These are phyloP conservation scores for Microtus montanus DNA, from an alignment of 2,113 vertebrate genomes.

Conservation along the genomic window DNA sequence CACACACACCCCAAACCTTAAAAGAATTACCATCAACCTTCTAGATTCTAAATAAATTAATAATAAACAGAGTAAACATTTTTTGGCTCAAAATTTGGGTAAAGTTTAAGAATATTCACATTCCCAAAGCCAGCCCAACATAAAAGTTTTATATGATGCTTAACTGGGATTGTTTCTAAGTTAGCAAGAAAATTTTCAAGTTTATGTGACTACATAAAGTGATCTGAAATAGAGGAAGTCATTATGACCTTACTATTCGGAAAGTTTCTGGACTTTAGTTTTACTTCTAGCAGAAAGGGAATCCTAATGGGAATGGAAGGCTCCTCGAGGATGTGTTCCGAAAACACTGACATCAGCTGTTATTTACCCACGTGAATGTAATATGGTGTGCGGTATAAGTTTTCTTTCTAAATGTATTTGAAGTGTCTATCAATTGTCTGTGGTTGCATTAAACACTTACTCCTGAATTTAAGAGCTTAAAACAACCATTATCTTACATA, in stretches of 20 bases:
- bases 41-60: neutral
- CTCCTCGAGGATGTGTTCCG: neutral
- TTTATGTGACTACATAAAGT: slow-evolving; percentile 31
- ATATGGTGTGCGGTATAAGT: neutral
- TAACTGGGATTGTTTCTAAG: slow-evolving; percentile 5
- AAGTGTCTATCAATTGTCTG: neutral
- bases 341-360: neutral
- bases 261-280: neutral
- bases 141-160: slow-evolving; percentile 15
- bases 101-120: slow-evolving; percentile 47
- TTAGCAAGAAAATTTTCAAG: slow-evolving; percentile 6
- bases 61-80: neutral
- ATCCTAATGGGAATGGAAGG: neutral
- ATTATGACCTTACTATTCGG: neutral
- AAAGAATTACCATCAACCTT: neutral
- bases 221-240: neutral
- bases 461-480: neutral
- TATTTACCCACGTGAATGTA: neutral
- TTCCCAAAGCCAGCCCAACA: slow-evolving; percentile 11
- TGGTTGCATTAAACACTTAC: neutral
- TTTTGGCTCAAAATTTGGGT: neutral
- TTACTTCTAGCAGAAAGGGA: neutral
- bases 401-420: neutral
- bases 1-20: neutral
- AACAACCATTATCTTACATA: neutral